Conservation (phyloP, 2,113 vertebrate genomes). For the Clarias macrocephalus region DNA sequence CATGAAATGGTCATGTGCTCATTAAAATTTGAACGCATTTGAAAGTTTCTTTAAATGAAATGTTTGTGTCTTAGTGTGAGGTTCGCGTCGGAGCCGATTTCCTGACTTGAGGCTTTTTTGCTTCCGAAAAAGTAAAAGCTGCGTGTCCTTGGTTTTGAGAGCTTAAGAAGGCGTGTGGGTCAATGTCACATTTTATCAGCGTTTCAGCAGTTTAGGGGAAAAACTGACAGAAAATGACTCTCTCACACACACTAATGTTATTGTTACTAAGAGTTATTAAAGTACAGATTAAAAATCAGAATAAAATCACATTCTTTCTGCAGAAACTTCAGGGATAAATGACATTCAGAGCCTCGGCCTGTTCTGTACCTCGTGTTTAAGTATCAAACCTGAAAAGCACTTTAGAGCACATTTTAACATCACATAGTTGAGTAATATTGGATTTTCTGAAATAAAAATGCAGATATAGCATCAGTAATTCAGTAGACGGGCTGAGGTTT, state of each 20-base stretch:
- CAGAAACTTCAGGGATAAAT: not conserved
- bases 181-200: constrained; percentile 32
- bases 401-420: too few species aligned
- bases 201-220: not conserved
- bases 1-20: not conserved
- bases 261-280: not conserved
- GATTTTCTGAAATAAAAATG: too few species aligned
- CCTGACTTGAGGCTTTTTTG: constrained; percentile 5
- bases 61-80: not conserved
- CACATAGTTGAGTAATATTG: too few species aligned
- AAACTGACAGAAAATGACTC: constrained; percentile 19
- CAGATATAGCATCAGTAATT: too few species aligned
- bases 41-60: not conserved
- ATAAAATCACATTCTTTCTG: not conserved
- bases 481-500: too few species aligned
- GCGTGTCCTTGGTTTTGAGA: constrained; percentile 17
- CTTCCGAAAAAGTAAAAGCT: not conserved
- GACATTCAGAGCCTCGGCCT: not conserved
- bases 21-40: not conserved
- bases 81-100: not conserved
- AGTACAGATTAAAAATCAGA: not conserved
- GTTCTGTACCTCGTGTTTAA: not conserved
- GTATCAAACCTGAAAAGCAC: not conserved
- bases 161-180: constrained; percentile 30
- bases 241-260: not conserved